Evolutionary conservation across 30 jellyfish, hydroid and myxozoan genomes (phyloP).

Genomic region (Aurelia coerulea): DNA sequence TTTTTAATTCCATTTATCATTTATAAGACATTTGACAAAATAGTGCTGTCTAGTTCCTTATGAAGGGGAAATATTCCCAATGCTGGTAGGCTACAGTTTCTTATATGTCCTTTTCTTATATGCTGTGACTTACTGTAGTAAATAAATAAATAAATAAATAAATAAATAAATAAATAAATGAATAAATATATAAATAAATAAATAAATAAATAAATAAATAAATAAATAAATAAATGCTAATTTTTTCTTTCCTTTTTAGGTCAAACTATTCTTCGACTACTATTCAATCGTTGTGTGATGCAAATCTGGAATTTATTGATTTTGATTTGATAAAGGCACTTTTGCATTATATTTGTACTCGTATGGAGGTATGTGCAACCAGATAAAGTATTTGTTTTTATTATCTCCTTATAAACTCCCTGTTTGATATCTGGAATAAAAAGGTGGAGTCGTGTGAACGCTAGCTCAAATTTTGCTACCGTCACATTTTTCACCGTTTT

Average conservation of each 20-base stretch:
- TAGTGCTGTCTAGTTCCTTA: no score
- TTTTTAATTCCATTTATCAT: no score
- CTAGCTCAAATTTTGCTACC: no score
- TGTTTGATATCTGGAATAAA: no score
- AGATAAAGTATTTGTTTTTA: not conserved
- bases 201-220: no score
- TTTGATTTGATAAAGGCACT: slow-evolving; percentile 37
- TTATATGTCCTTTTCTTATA: not conserved
- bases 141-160: no score
- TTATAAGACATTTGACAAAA: no score
- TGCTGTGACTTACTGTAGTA: no score
- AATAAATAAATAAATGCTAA: not conserved
- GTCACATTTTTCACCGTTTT: no score
- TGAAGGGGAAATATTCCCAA: no score
- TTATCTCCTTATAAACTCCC: not conserved
- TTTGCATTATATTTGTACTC: slow-evolving; percentile 52
- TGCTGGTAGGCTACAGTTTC: not conserved
- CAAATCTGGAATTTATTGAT: slow-evolving; percentile 53
- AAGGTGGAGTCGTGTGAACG: no score
- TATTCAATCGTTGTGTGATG: slow-evolving; percentile 41
- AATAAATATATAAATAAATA: not conserved
- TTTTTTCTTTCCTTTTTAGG: not conserved
- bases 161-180: not conserved
- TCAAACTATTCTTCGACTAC: slow-evolving; percentile 51
- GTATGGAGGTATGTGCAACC: slow-evolving; percentile 61